Evolutionary conservation across 2,113 vertebrate species (phyloP).

Genomic region (Todiramphus chloris): DNA sequence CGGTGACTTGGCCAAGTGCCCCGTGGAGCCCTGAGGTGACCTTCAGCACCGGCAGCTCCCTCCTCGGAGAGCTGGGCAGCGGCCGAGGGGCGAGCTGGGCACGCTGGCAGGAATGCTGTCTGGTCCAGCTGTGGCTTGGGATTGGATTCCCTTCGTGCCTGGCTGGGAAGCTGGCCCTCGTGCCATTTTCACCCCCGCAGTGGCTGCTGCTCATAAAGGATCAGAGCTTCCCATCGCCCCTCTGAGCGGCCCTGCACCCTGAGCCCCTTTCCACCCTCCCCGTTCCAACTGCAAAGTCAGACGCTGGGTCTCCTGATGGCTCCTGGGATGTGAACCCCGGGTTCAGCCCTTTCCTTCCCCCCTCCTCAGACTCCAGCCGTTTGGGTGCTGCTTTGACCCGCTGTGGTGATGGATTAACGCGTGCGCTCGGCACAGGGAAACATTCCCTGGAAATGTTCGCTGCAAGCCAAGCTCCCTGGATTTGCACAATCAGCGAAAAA

Average conservation of each 20-base stretch:
- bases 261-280: not conserved
- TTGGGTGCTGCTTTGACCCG: not conserved
- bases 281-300: not conserved
- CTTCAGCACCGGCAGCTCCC: not conserved
- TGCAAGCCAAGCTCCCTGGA: not conserved
- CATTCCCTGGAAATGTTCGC: not conserved
- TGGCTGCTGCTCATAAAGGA: not conserved
- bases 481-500: not conserved
- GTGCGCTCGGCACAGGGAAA: not conserved
- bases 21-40: rapidly evolving
- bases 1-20: not conserved
- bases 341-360: not conserved
- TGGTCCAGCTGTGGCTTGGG: not conserved
- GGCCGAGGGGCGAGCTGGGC: rapidly evolving
- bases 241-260: rapidly evolving
- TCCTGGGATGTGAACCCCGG: not conserved
- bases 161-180: not conserved
- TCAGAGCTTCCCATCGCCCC: not conserved
- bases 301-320: rapidly evolving
- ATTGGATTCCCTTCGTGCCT: rapidly evolving
- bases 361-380: rapidly evolving
- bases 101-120: rapidly evolving
- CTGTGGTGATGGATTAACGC: not conserved
- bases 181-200: not conserved
- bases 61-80: not conserved